Conservation (phyloP, 2,113 vertebrate genomes). For the Stigmatopora nigra region DNA sequence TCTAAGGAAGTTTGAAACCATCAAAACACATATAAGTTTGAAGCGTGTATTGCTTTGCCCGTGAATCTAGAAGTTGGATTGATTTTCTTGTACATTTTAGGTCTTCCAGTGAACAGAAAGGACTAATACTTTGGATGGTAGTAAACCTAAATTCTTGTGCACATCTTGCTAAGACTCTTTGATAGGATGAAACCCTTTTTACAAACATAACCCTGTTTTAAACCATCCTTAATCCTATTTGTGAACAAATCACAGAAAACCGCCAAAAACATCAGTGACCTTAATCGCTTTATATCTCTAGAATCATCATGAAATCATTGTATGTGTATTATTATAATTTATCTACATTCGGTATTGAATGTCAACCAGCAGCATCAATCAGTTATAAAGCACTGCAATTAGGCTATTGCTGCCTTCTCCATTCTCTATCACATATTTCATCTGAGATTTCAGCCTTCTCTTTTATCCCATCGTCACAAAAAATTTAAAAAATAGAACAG, state of each 20-base stretch:
- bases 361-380: constrained; percentile 27
- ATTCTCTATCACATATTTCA: constrained; percentile 18
- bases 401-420: constrained; percentile 13
- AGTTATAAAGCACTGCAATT: constrained; percentile 25
- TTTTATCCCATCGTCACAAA: no score
- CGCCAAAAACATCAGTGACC: constrained; percentile 53
- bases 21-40: not conserved
- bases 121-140: not conserved
- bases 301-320: constrained; percentile 26
- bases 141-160: constrained; percentile 24
- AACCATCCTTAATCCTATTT: constrained; percentile 59
- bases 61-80: not conserved
- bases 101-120: constrained; percentile 12
- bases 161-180: constrained; percentile 43
- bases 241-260: constrained; percentile 51
- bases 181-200: constrained; percentile 42
- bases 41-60: not conserved
- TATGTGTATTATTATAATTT: constrained; percentile 12
- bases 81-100: not conserved
- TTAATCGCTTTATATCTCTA: constrained; percentile 53
- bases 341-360: constrained; percentile 25
- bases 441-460: no score
- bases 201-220: constrained; percentile 7
- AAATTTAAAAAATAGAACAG: no score
- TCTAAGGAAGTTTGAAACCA: no score